Base-by-base conservation (phyloP, 2,113 vertebrate species). In the Chloroceryle aenea region DNA sequence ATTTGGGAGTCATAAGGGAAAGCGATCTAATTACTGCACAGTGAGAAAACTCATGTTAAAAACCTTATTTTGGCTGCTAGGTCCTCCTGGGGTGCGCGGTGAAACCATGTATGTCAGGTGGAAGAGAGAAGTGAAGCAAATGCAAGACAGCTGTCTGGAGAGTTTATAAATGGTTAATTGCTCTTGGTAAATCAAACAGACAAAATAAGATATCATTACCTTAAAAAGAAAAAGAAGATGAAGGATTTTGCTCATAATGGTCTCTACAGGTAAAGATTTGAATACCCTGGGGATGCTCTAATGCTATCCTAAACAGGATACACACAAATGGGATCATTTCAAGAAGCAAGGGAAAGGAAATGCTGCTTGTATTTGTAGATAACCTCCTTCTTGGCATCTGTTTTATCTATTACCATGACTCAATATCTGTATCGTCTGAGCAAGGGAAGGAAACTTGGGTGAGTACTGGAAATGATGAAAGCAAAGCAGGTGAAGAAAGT, bases 71-170 rank as follows among this genome's bases (percentile, higher is more conserved):
- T 62, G 75, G 81, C 67, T 91, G 48, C 22, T 56, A 58, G 78
- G 32, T 8, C 48, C 79, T 79, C 75, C 72, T 45, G 85, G 50
- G 59, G 30, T 86, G 30, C 21, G 4, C 45, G 23, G 45, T 53
- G 45, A 88, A 92, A 71, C 42, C 32, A 34, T 26, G 40, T 66
- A 68, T 90, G 62, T 66, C 40, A 88, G 45, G 27, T n/a, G 90
- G 75, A 83, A 88, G 48, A 90, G 25, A 42, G 25, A 88, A 90
- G 48, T 52, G 62, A 89, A 83, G 55, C 63, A 92, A 95, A 92
- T 76, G 63, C 40, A 85, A 92, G 10, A 29, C 79, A 90, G 63
- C n/a, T 96, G 81, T 84, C 74, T 89, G 72, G 30, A 80, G 79
- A 85, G 36, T 90, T 79, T 94, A 27, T 52, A 79, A 93, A 68